Conservation (phyloP, 2,888 invertebrate genomes). For the Leptinotarsa haldemani region DNA sequence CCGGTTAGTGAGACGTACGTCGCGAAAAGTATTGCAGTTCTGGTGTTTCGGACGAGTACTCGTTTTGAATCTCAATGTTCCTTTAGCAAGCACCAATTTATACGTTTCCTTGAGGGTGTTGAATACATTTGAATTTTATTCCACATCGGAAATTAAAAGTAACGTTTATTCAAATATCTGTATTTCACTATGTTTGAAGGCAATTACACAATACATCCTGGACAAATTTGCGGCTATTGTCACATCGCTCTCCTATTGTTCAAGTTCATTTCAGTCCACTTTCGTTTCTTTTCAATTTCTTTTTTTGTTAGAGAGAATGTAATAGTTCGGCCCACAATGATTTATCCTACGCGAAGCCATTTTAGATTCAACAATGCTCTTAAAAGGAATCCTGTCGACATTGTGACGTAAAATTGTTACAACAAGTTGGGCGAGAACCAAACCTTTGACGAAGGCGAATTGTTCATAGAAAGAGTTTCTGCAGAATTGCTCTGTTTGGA, state of each 20-base stretch:
- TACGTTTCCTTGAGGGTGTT: too few species aligned
- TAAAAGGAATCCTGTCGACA: conserved; percentile 26
- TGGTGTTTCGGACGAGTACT: too few species aligned
- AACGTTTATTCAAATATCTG: too few species aligned
- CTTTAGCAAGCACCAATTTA: too few species aligned
- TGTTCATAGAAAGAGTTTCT: neutral
- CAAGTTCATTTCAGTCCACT: conserved; percentile 2
- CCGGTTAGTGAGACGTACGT: too few species aligned
- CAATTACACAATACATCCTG: neutral
- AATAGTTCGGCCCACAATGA: conserved; percentile 23
- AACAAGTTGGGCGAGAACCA: neutral
- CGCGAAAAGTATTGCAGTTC: too few species aligned
- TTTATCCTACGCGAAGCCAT: conserved; percentile 6
- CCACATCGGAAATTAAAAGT: too few species aligned
- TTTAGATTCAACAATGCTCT: conserved; percentile 17
- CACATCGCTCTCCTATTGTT: conserved; percentile 8
- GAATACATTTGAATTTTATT: too few species aligned
- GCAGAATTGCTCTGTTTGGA: too few species aligned
- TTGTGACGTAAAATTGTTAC: conserved; percentile 24
- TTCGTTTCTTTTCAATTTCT: conserved; percentile 2
- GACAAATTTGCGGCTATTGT: neutral
- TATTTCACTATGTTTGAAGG: too few species aligned
- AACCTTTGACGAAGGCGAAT: neutral
- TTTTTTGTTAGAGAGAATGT: conserved; percentile 9
- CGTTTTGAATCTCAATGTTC: too few species aligned